Evolutionary conservation across 2,113 vertebrate species (phyloP).

Genomic region (Macquaria australasica): DNA sequence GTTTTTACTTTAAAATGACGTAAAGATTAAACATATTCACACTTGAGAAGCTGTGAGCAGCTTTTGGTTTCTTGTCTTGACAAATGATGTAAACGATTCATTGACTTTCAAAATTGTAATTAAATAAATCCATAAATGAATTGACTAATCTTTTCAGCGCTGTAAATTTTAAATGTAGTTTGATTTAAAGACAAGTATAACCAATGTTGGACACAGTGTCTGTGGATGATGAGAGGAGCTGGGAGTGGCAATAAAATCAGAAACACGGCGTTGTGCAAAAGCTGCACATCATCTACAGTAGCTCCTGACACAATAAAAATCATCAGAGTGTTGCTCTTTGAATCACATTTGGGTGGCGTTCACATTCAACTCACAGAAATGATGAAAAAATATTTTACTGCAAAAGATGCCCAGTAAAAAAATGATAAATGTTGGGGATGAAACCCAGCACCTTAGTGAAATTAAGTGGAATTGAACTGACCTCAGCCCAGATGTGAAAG

Average conservation of each 20-base stretch:
- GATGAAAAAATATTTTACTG: not conserved
- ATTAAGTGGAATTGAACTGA: not conserved
- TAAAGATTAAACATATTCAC: not conserved
- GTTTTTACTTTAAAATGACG: not conserved
- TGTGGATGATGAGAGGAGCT: not conserved
- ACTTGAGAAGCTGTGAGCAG: not conserved
- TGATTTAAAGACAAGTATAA: not conserved
- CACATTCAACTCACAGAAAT: not conserved
- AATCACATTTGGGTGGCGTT: not conserved
- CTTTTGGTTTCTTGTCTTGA: not conserved
- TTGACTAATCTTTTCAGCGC: not conserved
- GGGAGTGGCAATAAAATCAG: not conserved
- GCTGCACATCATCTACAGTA: not conserved
- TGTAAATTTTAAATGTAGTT: not conserved
- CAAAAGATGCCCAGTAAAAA: not conserved
- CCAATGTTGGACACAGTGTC: not conserved
- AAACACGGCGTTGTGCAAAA: not conserved
- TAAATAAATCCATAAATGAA: not conserved
- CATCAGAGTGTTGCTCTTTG: not conserved
- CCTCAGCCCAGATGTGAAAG: slow-evolving; percentile 37
- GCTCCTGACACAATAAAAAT: not conserved
- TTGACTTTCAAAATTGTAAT: not conserved
- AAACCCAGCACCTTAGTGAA: not conserved
- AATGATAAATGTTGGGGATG: not conserved
- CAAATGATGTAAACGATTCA: not conserved